Base-by-base conservation (phyloP, 2,888 invertebrate species). In the Marronus borbonicus region DNA sequence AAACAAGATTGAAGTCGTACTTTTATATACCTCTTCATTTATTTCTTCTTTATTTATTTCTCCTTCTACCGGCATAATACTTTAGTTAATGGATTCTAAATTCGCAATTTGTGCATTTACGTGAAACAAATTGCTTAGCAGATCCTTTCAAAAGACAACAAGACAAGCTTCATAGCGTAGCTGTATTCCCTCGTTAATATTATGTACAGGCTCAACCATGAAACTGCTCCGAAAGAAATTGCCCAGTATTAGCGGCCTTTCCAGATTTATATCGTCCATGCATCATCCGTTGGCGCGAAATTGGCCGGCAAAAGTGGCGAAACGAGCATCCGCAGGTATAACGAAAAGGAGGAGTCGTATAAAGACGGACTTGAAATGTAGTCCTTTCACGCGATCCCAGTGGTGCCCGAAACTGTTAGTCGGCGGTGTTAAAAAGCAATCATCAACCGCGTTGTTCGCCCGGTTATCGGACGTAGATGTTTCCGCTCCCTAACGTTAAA, bases 341-440 rank as follows among this genome's bases (percentile, higher is more conserved):
- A 58, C n/a, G 8, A 17, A 52, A 17, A 17, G 52, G n/a, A n/a
- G 10, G 1, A 20, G 20, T 17, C 17, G 20, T 44, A 44, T 36
- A 44, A 66, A 44, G 65, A 66, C 65, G 5, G 39, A 58, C 20
- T 44, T 39, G 65, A 66, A 66, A 66, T 66, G 65, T 66, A 66
- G 65, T 58, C 65, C 39, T 66, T 66, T 20, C 65, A 17, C 65
- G 44, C 17, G 20, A 58, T 20, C 55, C 55, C 52, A 17, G 55
- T 20, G 55, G 55, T 17, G 20, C 39, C 65, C 65, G 8, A n/a
- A 20, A 20, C 20, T 44, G 20, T 58, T 66, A 60, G 66, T 68
- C 78, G 76, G 78, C 78, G 80, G 79, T 68, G 82, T 81, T 81
- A 81, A 80, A 82, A 82, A 80, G 81, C 80, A 81, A 81, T 81